Percentiles rank a stretch among this genome's conserved stretches.
Evolutionary conservation across 2,113 vertebrate genomes (phyloP).

Genomic region (Corydoras maculifer): DNA sequence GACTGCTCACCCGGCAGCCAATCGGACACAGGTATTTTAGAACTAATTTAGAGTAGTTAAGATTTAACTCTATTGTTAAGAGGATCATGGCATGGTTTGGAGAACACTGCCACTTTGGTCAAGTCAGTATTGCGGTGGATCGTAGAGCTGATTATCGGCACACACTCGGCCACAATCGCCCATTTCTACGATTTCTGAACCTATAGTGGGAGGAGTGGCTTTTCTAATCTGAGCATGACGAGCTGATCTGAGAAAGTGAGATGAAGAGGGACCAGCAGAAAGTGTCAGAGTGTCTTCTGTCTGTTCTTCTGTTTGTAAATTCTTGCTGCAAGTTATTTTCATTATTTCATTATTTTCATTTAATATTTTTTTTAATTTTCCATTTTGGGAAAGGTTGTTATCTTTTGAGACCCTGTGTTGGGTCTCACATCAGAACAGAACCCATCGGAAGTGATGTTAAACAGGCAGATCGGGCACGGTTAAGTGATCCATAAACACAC

Average conservation of each 20-base stretch:
- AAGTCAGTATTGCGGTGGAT: background rate
- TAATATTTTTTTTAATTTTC: constrained; percentile 29
- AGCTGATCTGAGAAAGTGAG: background rate
- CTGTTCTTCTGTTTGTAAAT: constrained; percentile 40
- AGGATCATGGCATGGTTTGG: too few species aligned
- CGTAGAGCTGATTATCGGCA: background rate
- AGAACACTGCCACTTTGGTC: too few species aligned
- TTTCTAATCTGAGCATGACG: background rate
- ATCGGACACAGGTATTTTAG: too few species aligned
- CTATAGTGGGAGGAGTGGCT: too few species aligned
- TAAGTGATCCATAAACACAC: background rate
- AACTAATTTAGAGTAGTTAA: too few species aligned
- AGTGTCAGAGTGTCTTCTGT: constrained; percentile 39
- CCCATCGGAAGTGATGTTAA: background rate
- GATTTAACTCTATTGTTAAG: too few species aligned
- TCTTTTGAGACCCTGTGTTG: constrained; percentile 17
- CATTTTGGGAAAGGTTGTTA: constrained; percentile 28
- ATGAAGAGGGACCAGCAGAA: constrained; percentile 53
- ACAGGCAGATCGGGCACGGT: background rate
- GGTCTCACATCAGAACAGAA: constrained; percentile 1
- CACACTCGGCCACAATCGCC: background rate
- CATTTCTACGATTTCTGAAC: background rate
- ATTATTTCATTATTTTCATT: background rate
- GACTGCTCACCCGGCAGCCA: too few species aligned
- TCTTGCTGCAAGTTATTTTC: constrained; percentile 16